Percentiles rank a stretch among this genome's conserved stretches.
These are phyloP conservation scores for Pipa parva DNA, from an alignment of 2,113 vertebrate genomes.

Conservation along the genomic window DNA sequence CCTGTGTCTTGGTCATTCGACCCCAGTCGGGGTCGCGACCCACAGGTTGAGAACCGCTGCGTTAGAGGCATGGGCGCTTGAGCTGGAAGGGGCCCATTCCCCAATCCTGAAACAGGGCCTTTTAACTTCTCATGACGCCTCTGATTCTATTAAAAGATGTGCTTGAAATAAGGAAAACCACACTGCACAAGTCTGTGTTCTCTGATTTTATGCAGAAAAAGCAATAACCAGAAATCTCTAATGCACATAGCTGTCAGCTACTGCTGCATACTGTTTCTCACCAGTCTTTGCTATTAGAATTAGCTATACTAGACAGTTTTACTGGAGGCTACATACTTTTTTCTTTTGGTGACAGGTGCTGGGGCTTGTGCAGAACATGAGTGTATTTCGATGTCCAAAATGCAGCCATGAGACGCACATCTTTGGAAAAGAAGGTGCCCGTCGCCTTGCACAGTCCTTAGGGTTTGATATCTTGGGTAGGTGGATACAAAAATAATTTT, in stretches of 20 bases:
- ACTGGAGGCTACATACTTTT: not conserved
- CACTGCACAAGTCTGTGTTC: no score
- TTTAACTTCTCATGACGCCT: no score
- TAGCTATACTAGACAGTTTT: not conserved
- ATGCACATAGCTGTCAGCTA: not conserved
- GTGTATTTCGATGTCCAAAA: conserved; percentile 91
- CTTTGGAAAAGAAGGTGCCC: conserved; percentile 86
- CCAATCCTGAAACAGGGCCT: no score
- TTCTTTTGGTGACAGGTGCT: conserved; percentile 73
- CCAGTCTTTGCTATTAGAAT: not conserved
- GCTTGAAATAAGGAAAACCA: no score
- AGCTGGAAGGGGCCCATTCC: no score
- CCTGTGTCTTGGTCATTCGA: no score
- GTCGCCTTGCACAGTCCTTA: conserved; percentile 71
- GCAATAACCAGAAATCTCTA: not conserved
- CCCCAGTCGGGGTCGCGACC: no score
- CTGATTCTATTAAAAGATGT: no score
- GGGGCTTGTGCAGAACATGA: conserved; percentile 96
- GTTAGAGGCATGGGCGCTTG: no score
- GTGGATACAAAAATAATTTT: conserved; percentile 19
- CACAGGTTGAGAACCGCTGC: no score
- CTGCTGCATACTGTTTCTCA: not conserved
- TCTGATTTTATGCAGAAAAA: not conserved
- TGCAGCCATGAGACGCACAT: conserved; percentile 89
- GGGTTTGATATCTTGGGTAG: conserved; percentile 80